Evolutionary conservation across 2,888 invertebrate genomes (phyloP).

Genomic region (Gymnoscelis rufifasciata): DNA sequence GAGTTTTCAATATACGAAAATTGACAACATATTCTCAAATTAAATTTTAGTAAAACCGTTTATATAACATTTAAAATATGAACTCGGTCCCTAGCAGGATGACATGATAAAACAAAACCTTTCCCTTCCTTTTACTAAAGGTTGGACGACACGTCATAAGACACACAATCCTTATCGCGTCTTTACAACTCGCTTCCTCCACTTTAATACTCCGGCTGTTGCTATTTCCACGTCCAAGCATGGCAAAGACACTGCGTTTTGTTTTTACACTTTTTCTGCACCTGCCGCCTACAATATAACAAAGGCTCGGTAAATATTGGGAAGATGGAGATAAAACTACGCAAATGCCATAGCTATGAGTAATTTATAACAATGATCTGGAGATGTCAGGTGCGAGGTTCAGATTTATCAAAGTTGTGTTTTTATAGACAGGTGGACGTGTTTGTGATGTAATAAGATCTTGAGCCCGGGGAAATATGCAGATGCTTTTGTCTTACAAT

Average conservation of each 20-base stretch:
- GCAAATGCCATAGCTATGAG: slow-evolving; percentile 53
- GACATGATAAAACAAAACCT: background rate
- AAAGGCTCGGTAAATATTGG: slow-evolving; percentile 54
- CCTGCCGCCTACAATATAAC: slow-evolving; percentile 53
- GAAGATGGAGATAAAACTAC: slow-evolving; percentile 50
- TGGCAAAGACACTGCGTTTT: slow-evolving; percentile 39
- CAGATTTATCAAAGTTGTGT: slow-evolving; percentile 20
- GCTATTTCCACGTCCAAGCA: slow-evolving; percentile 56
- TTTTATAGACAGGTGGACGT: slow-evolving; percentile 32
- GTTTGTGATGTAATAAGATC: slow-evolving; percentile 15
- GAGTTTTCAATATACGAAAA: too few relatives aligned
- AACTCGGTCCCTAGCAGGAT: too few relatives aligned
- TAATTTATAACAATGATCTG: slow-evolving; percentile 60
- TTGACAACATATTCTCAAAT: too few relatives aligned
- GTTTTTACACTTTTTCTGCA: slow-evolving; percentile 52
- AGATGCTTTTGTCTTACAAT: too few relatives aligned
- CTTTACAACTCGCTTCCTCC: slow-evolving; percentile 39
- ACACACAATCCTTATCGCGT: slow-evolving; percentile 32
- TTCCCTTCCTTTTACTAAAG: background rate
- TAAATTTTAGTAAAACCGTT: too few relatives aligned
- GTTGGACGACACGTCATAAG: background rate
- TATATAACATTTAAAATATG: too few relatives aligned
- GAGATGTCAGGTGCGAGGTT: slow-evolving; percentile 54
- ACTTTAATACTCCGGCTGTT: slow-evolving; percentile 39
- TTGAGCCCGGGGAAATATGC: background rate